Percentiles rank a stretch among this genome's conserved stretches.
These are phyloP conservation scores for Mormyrus hasselquistii DNA, from an alignment of 2,797 vertebrate species.

Conservation along the genomic window DNA sequence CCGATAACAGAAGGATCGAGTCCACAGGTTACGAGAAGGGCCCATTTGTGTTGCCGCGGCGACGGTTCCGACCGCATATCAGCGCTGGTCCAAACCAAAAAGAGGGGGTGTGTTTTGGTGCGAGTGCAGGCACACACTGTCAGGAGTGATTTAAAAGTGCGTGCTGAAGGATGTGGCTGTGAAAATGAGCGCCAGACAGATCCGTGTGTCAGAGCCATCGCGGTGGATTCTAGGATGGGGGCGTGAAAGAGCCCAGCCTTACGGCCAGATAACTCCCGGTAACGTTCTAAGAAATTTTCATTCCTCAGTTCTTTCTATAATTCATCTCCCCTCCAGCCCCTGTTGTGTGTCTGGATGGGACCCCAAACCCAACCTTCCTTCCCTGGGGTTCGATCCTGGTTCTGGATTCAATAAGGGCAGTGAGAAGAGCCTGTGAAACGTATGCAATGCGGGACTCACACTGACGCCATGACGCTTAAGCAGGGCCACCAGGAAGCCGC, in stretches of 20 bases:
- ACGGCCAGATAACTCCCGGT: not conserved
- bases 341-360: not conserved
- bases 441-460: not conserved
- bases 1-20: constrained; percentile 11
- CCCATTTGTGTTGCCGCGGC: not conserved
- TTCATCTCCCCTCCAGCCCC: not conserved
- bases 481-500: not conserved
- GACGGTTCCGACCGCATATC: not conserved
- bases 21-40: not conserved
- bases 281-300: not conserved
- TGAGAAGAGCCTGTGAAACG: not conserved
- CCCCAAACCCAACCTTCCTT: not conserved
- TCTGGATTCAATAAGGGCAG: not conserved
- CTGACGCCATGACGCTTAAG: not conserved
- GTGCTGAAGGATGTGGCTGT: constrained; percentile 10
- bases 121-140: not conserved
- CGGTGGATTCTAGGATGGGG: constrained; percentile 20
- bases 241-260: not conserved
- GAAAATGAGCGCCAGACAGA: constrained; percentile 15
- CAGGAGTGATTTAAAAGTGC: not conserved
- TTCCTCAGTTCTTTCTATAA: not conserved
- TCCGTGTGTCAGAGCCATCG: not conserved
- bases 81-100: constrained; percentile 23
- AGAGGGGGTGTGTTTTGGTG: constrained; percentile 1
- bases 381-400: not conserved